Conservation (phyloP, 2,888 invertebrate species). For the Globia sparganii region DNA sequence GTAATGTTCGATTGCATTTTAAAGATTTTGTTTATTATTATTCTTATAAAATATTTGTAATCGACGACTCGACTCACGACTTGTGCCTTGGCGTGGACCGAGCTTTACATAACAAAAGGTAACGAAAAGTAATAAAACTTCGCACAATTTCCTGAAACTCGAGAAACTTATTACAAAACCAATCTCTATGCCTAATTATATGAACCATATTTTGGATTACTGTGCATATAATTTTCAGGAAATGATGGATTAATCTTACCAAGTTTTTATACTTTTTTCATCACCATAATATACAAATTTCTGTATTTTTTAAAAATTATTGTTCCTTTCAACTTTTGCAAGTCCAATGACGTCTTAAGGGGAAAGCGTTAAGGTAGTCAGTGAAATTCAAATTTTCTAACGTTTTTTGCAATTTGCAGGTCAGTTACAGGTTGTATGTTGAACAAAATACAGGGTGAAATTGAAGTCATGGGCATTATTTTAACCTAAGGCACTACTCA, state of each 20-base stretch:
- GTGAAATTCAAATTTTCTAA: too few relatives aligned
- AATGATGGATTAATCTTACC: background rate
- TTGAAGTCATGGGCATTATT: too few relatives aligned
- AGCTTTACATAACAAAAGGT: slow-evolving; percentile 29
- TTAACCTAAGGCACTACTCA: too few relatives aligned
- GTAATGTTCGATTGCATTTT: too few relatives aligned
- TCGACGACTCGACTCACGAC: background rate
- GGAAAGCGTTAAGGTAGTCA: too few relatives aligned
- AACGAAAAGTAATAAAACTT: slow-evolving; percentile 46
- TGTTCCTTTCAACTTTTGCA: too few relatives aligned
- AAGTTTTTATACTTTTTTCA: background rate
- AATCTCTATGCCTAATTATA: slow-evolving; percentile 36
- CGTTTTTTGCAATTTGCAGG: too few relatives aligned
- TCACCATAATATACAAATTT: background rate
- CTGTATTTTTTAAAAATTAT: background rate
- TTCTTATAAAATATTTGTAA: background rate
- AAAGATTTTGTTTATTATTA: too few relatives aligned
- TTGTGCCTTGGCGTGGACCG: background rate
- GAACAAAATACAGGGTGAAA: too few relatives aligned
- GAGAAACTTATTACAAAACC: slow-evolving; percentile 29
- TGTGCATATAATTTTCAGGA: background rate
- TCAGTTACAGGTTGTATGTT: too few relatives aligned
- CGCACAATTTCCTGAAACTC: slow-evolving; percentile 50
- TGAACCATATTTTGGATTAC: slow-evolving; percentile 25
- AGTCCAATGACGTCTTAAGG: too few relatives aligned